A percentile compares a stretch with the other conserved stretches of the same genome.
Evolutionary conservation across 2,888 invertebrate species (phyloP).

Genomic region (Pollenia griseotomentosa): DNA sequence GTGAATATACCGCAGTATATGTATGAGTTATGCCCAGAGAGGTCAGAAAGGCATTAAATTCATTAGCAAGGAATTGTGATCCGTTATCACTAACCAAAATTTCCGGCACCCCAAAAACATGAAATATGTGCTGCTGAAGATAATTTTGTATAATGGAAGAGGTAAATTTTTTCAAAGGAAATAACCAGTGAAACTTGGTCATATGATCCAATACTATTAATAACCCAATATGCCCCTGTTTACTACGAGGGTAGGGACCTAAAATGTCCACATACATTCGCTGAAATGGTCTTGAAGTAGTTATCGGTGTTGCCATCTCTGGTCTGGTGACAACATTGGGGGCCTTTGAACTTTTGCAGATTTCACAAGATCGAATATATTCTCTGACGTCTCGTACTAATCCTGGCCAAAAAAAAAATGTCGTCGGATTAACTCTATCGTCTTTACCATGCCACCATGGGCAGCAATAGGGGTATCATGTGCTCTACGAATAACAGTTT

Average conservation of each 20-base stretch:
- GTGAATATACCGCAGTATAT: background rate
- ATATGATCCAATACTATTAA: too few species aligned
- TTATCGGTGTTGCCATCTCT: background rate
- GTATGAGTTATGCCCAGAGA: background rate
- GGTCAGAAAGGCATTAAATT: background rate
- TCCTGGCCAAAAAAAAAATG: conserved; percentile 12
- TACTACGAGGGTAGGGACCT: background rate
- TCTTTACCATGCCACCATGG: background rate
- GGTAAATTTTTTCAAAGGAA: too few species aligned
- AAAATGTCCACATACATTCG: background rate
- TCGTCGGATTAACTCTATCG: background rate
- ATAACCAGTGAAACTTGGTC: too few species aligned
- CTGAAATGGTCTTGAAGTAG: background rate
- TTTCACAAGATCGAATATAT: background rate
- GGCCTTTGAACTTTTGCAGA: background rate
- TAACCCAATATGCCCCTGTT: background rate
- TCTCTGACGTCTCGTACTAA: background rate
- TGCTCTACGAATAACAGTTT: background rate
- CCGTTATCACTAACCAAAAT: background rate
- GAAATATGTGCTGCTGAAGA: background rate
- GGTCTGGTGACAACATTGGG: background rate
- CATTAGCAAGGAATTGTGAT: too few species aligned
- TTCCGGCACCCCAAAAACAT: background rate
- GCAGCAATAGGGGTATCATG: background rate
- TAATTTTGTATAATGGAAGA: too few species aligned